Evolutionary conservation across 2,888 invertebrate species (phyloP), one percentile per base, ranked within the genome.

Genomic region (Ormia ochracea): DNA sequence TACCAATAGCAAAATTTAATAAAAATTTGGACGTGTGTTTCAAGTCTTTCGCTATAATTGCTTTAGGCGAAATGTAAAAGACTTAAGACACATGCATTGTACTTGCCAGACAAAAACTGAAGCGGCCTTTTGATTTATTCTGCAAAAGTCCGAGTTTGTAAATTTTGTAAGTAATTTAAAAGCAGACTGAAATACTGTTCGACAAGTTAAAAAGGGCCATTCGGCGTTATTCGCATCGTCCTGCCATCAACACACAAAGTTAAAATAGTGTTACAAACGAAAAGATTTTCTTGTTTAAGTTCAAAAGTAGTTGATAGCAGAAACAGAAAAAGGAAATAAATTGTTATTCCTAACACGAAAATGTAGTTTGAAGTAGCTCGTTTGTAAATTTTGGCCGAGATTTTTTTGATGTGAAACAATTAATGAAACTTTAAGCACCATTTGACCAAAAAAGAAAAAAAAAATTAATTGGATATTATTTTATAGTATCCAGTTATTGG

Each of bases 121-220:
- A n/a, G n/a, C n/a, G n/a, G n/a, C n/a, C n/a, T n/a, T n/a, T n/a
- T n/a, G n/a, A n/a, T n/a, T n/a, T n/a, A n/a, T n/a, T n/a, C n/a
- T n/a, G n/a, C n/a, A n/a, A n/a, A n/a, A n/a, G n/a, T n/a, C n/a
- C n/a, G n/a, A n/a, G n/a, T n/a, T n/a, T n/a, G n/a, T n/a, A n/a
- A n/a, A n/a, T n/a, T n/a, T n/a, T n/a, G n/a, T n/a, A n/a, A n/a
- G n/a, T n/a, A n/a, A n/a, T n/a, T n/a, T n/a, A n/a, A n/a, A n/a
- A n/a, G 63, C 63, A 69, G 73, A 52, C 50, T n/a, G n/a, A n/a
- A 74, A 78, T 63, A 56, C 31, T 45, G 6, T 4, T 26, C 50
- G 23, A n/a, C n/a, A n/a, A n/a, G n/a, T n/a, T n/a, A n/a, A n/a
- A n/a, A n/a, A n/a, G n/a, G n/a, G n/a, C n/a, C n/a, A n/a, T n/a